Conservation (phyloP, 2,113 vertebrate genomes). For the Vimba vimba region DNA sequence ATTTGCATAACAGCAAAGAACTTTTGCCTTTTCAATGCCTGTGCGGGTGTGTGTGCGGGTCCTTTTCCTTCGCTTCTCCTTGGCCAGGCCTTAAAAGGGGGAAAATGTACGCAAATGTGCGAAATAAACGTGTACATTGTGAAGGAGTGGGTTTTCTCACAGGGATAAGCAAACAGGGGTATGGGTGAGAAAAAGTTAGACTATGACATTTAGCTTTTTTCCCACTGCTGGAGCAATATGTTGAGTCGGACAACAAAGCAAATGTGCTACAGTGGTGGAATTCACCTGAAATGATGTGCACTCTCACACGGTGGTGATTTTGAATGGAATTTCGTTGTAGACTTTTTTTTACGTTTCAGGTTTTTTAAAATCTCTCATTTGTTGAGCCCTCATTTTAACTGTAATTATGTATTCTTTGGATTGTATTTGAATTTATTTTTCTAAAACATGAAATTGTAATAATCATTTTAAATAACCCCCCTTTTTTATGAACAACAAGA, state of each 20-base stretch:
- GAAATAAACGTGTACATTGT: slow-evolving; percentile 71
- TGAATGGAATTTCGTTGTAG: slow-evolving; percentile 46
- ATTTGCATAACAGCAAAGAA: slow-evolving; percentile 97
- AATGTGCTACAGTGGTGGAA: slow-evolving; percentile 56
- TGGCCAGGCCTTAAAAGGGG: slow-evolving; percentile 38
- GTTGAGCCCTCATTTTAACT: slow-evolving; percentile 3
- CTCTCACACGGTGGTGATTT: slow-evolving; percentile 56
- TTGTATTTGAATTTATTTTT: not conserved
- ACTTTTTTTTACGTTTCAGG: slow-evolving; percentile 30
- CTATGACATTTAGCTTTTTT: slow-evolving; percentile 63
- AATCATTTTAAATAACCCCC: not conserved
- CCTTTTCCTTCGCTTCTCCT: slow-evolving; percentile 33
- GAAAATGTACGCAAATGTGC: slow-evolving; percentile 71
- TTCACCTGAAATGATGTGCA: slow-evolving; percentile 60
- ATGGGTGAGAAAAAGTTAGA: slow-evolving; percentile 43
- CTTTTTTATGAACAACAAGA: not conserved
- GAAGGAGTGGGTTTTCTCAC: slow-evolving; percentile 76
- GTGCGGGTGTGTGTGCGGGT: slow-evolving; percentile 43
- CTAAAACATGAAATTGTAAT: not conserved
- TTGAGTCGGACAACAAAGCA: slow-evolving; percentile 50
- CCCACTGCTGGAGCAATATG: slow-evolving; percentile 57
- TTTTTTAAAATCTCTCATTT: slow-evolving; percentile 32
- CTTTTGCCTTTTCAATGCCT: slow-evolving; percentile 77
- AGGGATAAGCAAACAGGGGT: slow-evolving; percentile 72
- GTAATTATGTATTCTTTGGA: slow-evolving; percentile 21